These are phyloP conservation scores for Zaprionus davidi DNA, from an alignment of 1,140 invertebrate species.

Conservation along the genomic window DNA sequence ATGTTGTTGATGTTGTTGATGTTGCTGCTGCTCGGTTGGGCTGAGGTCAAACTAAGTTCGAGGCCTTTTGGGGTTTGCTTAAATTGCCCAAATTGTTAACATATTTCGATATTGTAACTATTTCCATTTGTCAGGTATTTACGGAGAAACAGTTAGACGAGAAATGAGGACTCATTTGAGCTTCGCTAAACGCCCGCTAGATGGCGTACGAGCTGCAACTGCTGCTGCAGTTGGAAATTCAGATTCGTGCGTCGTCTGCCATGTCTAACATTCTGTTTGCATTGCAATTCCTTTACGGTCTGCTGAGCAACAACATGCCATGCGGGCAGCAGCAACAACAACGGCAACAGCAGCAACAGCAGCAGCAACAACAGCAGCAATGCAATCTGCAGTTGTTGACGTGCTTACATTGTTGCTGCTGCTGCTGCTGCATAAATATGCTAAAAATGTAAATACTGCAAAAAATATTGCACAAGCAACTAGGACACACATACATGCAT, in stretches of 20 bases:
- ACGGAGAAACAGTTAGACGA: conserved; percentile 48
- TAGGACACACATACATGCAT: conserved; percentile 8
- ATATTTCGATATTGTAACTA: conserved; percentile 56
- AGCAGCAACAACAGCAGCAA: conserved; percentile 20
- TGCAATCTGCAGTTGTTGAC: conserved; percentile 43
- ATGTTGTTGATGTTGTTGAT: too few species aligned
- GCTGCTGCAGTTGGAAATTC: conserved; percentile 47
- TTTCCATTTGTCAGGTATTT: conserved; percentile 58
- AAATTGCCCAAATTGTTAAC: conserved; percentile 62
- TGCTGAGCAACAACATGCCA: conserved; percentile 57
- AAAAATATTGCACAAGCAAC: conserved; percentile 62
- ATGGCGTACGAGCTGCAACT: conserved; percentile 1
- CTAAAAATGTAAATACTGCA: conserved; percentile 73
- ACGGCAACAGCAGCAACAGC: conserved; percentile 3
- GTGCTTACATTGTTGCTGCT: conserved; percentile 51
- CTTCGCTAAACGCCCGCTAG: not conserved
- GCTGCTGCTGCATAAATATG: conserved; percentile 68
- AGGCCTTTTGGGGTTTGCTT: conserved; percentile 26
- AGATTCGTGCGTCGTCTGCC: conserved; percentile 42
- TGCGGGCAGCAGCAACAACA: conserved; percentile 37
- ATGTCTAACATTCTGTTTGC: conserved; percentile 73
- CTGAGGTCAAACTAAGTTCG: conserved; percentile 8
- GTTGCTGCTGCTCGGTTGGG: not conserved
- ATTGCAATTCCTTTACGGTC: conserved; percentile 73
- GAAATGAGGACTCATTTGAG: conserved; percentile 37